Base-by-base conservation (phyloP, 2,797 vertebrate species). In the Lutjanus argentimaculatus region DNA sequence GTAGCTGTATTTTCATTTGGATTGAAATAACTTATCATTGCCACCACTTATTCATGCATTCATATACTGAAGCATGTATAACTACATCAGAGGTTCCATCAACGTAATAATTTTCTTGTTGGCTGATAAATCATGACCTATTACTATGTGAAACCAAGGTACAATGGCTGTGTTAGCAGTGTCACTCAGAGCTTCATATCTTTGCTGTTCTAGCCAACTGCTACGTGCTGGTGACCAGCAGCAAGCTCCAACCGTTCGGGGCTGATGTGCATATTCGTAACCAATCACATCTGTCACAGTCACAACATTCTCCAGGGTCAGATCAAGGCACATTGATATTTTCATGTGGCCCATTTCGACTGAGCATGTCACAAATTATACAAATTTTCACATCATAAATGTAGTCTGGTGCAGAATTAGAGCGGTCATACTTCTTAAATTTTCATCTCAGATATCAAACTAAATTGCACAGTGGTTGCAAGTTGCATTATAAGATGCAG, bases 261-360 rank as follows among this genome's bases (percentile, higher is more conserved):
- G 81, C 82, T 84, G 74, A 88, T 86, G 85, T 80, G 82, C 86
- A 80, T 52, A 75, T 84, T 90, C 52, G 36, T 80, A 73, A 79
- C 90, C 89, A 92, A 93, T 93, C 87, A 83, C 82, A 86, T 92
- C 89, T 58, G 92, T 92, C 91, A 91, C 89, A 84, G 81, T 88
- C 42, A 56, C 74, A 85, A 79, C 87, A 82, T 71, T 87, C 85
- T 91, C 79, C 10, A 65, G 91, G 92, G 92, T 94, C 88, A 93
- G 87, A 95, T 93, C 88, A 80, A 92, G 88, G 79, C 92, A 75
- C 86, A 43, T n/a, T 83, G 90, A 93, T 93, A 91, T 90, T 91
- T 36, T 87, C 79, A 65, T 77, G 62, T 89, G 90, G 85, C 91
- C 92, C 72, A 90, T 92, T 94, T 93, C 88, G 36, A 63, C 69